phyloP scores from a whole-genome alignment of 2,888 invertebrate species.

The Apomyelois bistriatella region DNA sequence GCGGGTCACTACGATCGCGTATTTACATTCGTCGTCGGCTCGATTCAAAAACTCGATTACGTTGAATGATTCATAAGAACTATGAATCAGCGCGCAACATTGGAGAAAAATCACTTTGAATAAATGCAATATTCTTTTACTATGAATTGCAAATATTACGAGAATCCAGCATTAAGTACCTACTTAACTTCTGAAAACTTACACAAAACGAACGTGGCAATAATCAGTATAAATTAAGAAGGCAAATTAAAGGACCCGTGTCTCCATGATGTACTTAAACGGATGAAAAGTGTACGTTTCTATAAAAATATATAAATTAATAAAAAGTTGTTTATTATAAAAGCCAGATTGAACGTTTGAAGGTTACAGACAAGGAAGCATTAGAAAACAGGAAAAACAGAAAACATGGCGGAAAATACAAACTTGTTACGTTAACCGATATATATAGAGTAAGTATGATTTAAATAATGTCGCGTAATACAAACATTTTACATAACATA shows the following conservation, averaged over 20 bases:
- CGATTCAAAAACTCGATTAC: conserved; percentile 78
- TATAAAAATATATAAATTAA: too few relatives aligned
- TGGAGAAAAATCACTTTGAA: conserved; percentile 46
- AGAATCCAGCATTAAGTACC: too few relatives aligned
- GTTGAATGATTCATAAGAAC: conserved; percentile 68
- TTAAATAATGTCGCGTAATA: conserved; percentile 7
- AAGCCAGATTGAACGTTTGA: conserved; percentile 25
- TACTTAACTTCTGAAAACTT: too few relatives aligned
- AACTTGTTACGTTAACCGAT: conserved; percentile 16
- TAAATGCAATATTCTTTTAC: not conserved
- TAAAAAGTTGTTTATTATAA: conserved; percentile 1
- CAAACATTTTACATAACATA: conserved; percentile 14
- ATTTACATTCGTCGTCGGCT: conserved; percentile 71
- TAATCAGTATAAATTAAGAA: not conserved
- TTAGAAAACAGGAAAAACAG: conserved; percentile 44
- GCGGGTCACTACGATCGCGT: conserved; percentile 71
- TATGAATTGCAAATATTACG: too few relatives aligned
- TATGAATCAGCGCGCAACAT: conserved; percentile 69
- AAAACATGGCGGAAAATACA: conserved; percentile 36
- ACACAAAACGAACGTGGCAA: too few relatives aligned
- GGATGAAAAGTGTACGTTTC: conserved; percentile 8
- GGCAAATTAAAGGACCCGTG: not conserved
- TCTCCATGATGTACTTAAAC: too few relatives aligned
- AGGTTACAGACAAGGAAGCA: conserved; percentile 42
- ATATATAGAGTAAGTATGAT: not conserved